Percentiles rank a stretch among this genome's conserved stretches.
Conservation (phyloP, 2,113 vertebrate genomes). For the Misgurnus anguillicaudatus region DNA sequence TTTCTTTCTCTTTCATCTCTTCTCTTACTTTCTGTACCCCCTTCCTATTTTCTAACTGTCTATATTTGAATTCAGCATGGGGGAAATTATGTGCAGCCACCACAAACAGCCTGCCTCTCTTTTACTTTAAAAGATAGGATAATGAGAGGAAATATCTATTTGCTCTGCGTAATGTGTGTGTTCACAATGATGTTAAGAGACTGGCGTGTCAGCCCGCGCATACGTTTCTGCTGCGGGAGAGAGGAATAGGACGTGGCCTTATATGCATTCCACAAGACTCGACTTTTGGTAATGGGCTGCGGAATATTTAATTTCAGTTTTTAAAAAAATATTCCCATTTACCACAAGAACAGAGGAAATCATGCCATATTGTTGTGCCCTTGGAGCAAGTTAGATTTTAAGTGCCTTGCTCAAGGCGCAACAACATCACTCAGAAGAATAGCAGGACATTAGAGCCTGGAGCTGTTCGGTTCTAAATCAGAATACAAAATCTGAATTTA, state of each 20-base stretch:
- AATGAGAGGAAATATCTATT: slow-evolving; percentile 78
- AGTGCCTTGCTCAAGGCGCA: slow-evolving; percentile 28
- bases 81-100: slow-evolving; percentile 63
- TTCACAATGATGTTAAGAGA: slow-evolving; percentile 67
- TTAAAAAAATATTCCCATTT: slow-evolving; percentile 3
- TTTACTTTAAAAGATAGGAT: slow-evolving; percentile 76
- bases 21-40: slow-evolving; percentile 36
- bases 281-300: slow-evolving; percentile 13
- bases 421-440: slow-evolving; percentile 27
- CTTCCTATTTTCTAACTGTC: slow-evolving; percentile 55
- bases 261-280: slow-evolving; percentile 27
- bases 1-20: slow-evolving; percentile 34
- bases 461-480: slow-evolving; percentile 20
- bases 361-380: slow-evolving; percentile 31
- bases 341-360: neutral
- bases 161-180: slow-evolving; percentile 77
- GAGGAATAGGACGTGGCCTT: slow-evolving; percentile 26
- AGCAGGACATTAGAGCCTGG: slow-evolving; percentile 8
- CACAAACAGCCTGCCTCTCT: slow-evolving; percentile 66
- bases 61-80: slow-evolving; percentile 65
- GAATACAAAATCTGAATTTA: slow-evolving; percentile 28
- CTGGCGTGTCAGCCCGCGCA: slow-evolving; percentile 52
- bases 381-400: slow-evolving; percentile 33
- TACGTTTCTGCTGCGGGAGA: slow-evolving; percentile 15
- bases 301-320: neutral